Conservation (phyloP, 2,888 invertebrate species). For the Aethes cnicana region DNA sequence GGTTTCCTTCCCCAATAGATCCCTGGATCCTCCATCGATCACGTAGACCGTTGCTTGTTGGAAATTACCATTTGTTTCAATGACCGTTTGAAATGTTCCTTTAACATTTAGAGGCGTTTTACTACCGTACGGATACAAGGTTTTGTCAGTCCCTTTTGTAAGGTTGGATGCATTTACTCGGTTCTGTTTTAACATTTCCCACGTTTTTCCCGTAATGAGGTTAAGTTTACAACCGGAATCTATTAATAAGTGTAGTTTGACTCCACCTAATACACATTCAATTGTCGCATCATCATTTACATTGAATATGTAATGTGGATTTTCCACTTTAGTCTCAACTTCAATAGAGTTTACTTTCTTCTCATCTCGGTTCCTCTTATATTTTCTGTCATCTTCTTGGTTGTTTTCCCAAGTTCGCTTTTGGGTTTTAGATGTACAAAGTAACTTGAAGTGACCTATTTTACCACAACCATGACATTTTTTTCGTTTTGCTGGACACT, state of each 20-base stretch:
- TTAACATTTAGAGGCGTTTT: slow-evolving; percentile 31
- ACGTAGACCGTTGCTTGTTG: slow-evolving; percentile 33
- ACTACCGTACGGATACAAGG: slow-evolving; percentile 33
- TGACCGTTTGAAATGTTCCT: slow-evolving; percentile 32
- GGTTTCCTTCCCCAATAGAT: slow-evolving; percentile 1
- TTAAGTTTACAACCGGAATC: slow-evolving; percentile 38
- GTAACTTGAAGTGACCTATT: slow-evolving; percentile 22
- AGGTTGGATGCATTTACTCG: slow-evolving; percentile 14
- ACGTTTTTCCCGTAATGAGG: slow-evolving; percentile 36
- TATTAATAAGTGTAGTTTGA: slow-evolving; percentile 32
- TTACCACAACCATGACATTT: slow-evolving; percentile 31
- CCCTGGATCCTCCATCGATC: slow-evolving; percentile 19
- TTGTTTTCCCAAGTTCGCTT: slow-evolving; percentile 1
- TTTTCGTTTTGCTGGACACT: slow-evolving; percentile 33
- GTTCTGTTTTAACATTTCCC: slow-evolving; percentile 31
- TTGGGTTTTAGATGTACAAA: slow-evolving; percentile 14
- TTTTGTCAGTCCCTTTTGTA: slow-evolving; percentile 30
- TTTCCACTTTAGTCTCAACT: slow-evolving; percentile 2
- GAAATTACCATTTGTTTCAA: slow-evolving; percentile 8
- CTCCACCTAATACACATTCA: slow-evolving; percentile 33
- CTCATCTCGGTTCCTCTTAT: slow-evolving; percentile 2
- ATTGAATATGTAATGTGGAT: slow-evolving; percentile 33
- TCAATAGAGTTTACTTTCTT: neutral
- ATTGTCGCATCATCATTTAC: slow-evolving; percentile 27
- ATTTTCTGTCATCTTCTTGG: neutral